Evolutionary conservation across 2,888 invertebrate genomes (phyloP).

Genomic region (Epirrhoe alternata): DNA sequence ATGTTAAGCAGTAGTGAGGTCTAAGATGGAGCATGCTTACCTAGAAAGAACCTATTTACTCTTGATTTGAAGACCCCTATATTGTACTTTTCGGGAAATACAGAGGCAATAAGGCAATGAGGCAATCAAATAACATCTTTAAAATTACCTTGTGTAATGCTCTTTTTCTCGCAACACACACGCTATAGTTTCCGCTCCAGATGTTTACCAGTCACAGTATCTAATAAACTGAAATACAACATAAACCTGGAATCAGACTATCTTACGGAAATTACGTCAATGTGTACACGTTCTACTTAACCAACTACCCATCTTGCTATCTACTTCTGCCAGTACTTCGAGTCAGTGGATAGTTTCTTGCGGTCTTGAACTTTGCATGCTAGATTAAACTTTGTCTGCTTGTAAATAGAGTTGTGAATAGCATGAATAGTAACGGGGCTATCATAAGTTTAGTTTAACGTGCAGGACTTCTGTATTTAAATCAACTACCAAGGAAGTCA

Average conservation of each 20-base stretch:
- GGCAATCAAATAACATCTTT: no score
- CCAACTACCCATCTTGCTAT: constrained; percentile 17
- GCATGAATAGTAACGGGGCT: background rate
- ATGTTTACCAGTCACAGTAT: no score
- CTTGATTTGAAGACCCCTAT: no score
- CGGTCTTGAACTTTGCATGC: background rate
- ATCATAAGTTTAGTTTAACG: constrained; percentile 9
- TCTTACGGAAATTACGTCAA: constrained; percentile 12
- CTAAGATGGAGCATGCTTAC: no score
- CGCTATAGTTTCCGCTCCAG: no score
- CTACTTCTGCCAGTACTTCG: constrained; percentile 12
- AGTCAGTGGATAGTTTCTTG: constrained; percentile 18
- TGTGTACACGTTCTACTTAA: constrained; percentile 15
- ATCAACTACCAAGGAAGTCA: background rate
- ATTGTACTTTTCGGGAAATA: no score
- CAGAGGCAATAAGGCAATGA: no score
- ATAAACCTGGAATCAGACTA: constrained; percentile 14
- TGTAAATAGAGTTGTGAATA: background rate
- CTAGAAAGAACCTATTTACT: no score
- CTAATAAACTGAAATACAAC: background rate
- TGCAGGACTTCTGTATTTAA: constrained; percentile 1
- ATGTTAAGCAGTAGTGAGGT: no score
- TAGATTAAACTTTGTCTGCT: background rate
- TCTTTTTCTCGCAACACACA: no score
- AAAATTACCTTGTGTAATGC: no score